Evolutionary conservation across 2,888 invertebrate genomes (phyloP).

Genomic region (Calephelis perditalis): DNA sequence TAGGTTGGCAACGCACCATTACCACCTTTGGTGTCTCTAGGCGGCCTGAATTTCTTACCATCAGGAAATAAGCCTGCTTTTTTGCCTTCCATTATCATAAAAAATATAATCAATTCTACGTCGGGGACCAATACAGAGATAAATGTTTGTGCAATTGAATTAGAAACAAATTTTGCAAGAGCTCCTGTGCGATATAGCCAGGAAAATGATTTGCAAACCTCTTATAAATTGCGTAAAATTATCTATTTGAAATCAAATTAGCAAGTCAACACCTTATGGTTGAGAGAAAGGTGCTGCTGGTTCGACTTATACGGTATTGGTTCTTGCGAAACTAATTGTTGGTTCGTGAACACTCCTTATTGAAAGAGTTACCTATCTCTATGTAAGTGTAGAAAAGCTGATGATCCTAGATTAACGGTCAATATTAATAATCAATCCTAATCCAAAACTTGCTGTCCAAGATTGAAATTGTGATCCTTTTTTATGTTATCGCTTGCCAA

Average conservation of each 20-base stretch:
- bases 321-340: conserved; percentile 2
- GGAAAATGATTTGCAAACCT: conserved; percentile 12
- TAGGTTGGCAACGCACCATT: too few species aligned
- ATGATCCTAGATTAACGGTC: too few species aligned
- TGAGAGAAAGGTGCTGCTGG: conserved; percentile 7
- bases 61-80: too few species aligned
- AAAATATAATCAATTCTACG: too few species aligned
- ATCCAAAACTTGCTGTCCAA: too few species aligned
- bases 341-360: neutral
- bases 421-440: neutral
- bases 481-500: too few species aligned
- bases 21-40: too few species aligned
- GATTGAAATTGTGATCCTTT: too few species aligned
- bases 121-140: too few species aligned
- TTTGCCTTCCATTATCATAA: too few species aligned
- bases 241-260: conserved; percentile 9
- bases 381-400: too few species aligned
- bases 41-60: too few species aligned
- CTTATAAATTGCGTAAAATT: conserved; percentile 8
- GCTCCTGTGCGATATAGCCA: neutral
- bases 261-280: conserved; percentile 10
- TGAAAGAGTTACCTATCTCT: neutral
- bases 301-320: neutral
- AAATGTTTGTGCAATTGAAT: neutral
- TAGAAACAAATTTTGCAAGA: neutral